Conservation (phyloP, 2,797 vertebrate species). For the Sebastes vulpes region DNA sequence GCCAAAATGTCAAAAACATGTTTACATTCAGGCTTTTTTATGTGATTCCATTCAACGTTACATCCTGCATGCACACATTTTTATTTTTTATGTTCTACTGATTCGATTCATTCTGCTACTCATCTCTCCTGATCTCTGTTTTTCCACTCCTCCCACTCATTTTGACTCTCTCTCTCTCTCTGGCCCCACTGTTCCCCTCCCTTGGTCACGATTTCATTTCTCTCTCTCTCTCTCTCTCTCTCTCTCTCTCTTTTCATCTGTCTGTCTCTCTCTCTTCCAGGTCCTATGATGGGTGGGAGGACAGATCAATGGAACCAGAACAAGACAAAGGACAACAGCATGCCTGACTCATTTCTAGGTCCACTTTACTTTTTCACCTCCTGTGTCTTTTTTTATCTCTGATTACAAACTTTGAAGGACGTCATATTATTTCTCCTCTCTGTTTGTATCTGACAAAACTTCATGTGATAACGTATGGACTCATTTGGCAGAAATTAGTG, state of each 20-base stretch:
- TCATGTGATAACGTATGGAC: neutral
- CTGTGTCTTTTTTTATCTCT: neutral
- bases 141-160: neutral
- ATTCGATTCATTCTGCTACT: neutral
- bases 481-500: too few species aligned
- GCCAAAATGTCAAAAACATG: too few species aligned
- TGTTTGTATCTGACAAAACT: neutral
- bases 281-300: slow-evolving; percentile 70
- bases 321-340: slow-evolving; percentile 77
- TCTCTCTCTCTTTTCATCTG: neutral
- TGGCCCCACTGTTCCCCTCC: neutral
- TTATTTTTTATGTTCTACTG: neutral
- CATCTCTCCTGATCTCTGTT: neutral
- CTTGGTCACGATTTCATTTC: neutral
- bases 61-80: too few species aligned
- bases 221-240: neutral
- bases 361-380: slow-evolving; percentile 40
- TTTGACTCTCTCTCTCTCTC: neutral
- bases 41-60: too few species aligned
- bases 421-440: neutral
- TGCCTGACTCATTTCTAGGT: slow-evolving; percentile 74
- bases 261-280: slow-evolving; percentile 8
- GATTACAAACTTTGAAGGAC: neutral
- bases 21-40: too few species aligned
- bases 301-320: slow-evolving; percentile 73